A percentile compares a stretch with the other conserved stretches of the same genome.
Evolutionary conservation across 1,140 invertebrate genomes (phyloP).

Genomic region (Potamilus streckersoni): DNA sequence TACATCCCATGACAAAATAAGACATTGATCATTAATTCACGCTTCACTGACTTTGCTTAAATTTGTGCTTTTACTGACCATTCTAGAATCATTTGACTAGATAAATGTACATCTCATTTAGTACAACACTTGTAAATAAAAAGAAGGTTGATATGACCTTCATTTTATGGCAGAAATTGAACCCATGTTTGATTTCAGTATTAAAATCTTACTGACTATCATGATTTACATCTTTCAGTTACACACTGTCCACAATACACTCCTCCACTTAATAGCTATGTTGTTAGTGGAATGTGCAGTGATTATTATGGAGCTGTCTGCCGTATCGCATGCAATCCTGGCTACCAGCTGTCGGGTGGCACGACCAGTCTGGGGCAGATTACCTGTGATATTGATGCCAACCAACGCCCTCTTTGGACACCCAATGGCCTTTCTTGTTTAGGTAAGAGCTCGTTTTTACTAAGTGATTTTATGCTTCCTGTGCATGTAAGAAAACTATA

Average conservation of each 20-base stretch:
- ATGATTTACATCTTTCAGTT: slow-evolving; percentile 33
- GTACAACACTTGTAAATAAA: too few relatives aligned
- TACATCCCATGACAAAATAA: too few relatives aligned
- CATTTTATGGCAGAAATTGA: not conserved
- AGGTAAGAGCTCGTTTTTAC: slow-evolving; percentile 2
- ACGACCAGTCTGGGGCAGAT: slow-evolving; percentile 17
- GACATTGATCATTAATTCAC: too few relatives aligned
- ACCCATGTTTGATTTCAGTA: not conserved
- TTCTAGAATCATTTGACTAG: too few relatives aligned
- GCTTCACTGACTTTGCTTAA: too few relatives aligned
- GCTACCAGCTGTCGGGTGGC: slow-evolving; percentile 31
- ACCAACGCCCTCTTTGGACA: slow-evolving; percentile 8
- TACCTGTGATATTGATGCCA: slow-evolving; percentile 21
- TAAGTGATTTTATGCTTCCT: too few relatives aligned
- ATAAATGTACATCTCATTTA: too few relatives aligned
- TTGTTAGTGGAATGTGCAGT: slow-evolving; percentile 35
- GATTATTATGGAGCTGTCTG: slow-evolving; percentile 41
- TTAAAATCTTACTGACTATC: not conserved
- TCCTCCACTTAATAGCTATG: slow-evolving; percentile 37
- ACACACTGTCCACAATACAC: slow-evolving; percentile 31
- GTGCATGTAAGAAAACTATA: too few relatives aligned
- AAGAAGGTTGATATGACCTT: not conserved
- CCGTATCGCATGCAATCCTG: slow-evolving; percentile 38
- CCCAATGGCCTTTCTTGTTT: slow-evolving; percentile 1
- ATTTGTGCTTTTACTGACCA: too few relatives aligned